Evolutionary conservation across 2,888 invertebrate genomes (phyloP).

Genomic region (Cerceris rybyensis): DNA sequence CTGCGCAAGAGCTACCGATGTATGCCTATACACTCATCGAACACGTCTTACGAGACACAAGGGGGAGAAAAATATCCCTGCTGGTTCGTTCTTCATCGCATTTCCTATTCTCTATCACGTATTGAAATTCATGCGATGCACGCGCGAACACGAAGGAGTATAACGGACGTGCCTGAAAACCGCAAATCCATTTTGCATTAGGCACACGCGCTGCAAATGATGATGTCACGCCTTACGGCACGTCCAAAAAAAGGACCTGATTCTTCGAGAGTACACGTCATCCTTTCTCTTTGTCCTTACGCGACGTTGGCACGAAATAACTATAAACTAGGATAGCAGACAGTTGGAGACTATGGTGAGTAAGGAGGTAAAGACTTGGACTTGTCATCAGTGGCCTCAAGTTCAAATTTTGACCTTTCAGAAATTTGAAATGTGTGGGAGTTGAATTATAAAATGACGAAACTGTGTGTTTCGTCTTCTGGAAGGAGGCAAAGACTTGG

Average conservation of each 20-base stretch:
- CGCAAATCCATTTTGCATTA: constrained; percentile 73
- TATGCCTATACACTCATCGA: constrained; percentile 14
- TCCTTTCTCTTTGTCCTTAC: constrained; percentile 17
- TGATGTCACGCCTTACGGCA: constrained; percentile 68
- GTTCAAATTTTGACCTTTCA: no score
- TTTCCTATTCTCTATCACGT: neutral
- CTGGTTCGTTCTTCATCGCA: neutral
- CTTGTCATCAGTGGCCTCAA: no score
- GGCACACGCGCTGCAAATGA: constrained; percentile 62
- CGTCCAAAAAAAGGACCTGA: constrained; percentile 51
- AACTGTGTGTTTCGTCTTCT: no score
- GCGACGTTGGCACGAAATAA: constrained; percentile 13
- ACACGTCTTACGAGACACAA: constrained; percentile 38
- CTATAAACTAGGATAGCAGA: neutral
- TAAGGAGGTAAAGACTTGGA: no score
- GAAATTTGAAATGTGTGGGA: no score
- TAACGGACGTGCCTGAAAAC: constrained; percentile 66
- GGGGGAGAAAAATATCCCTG: constrained; percentile 12
- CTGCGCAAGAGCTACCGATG: neutral
- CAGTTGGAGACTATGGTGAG: no score
- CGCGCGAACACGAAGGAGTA: constrained; percentile 40
- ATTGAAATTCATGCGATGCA: constrained; percentile 46
- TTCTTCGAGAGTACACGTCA: constrained; percentile 45
- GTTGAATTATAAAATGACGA: no score
- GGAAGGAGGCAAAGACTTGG: no score